Percentiles rank a stretch among this genome's conserved stretches.
Evolutionary conservation across 2,888 invertebrate genomes (phyloP).

Genomic region (Pinctada fucata): DNA sequence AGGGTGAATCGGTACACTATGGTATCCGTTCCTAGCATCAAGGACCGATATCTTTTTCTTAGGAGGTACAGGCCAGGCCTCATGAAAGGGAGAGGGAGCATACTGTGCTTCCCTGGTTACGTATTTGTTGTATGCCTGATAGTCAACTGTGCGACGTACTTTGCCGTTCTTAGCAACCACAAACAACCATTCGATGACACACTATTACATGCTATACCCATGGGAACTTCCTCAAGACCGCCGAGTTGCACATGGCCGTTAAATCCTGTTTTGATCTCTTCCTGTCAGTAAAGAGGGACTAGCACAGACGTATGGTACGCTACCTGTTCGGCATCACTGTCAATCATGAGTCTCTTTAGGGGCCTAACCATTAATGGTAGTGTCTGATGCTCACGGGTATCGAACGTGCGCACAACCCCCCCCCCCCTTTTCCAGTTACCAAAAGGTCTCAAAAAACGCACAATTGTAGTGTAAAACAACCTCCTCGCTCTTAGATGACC

Average conservation of each 20-base stretch:
- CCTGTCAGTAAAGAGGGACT: constrained; percentile 59
- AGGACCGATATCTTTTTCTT: constrained; percentile 43
- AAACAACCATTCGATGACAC: constrained; percentile 3
- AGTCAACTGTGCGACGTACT: not conserved
- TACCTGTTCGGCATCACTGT: constrained; percentile 51
- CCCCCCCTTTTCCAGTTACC: no score
- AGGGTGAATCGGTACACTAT: constrained; percentile 24
- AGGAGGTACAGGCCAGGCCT: constrained; percentile 50
- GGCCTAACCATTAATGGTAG: constrained; percentile 20
- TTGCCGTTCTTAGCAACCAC: not conserved
- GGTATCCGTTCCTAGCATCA: constrained; percentile 27
- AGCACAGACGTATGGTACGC: constrained; percentile 58
- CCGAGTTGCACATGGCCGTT: constrained; percentile 54
- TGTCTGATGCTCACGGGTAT: constrained; percentile 43
- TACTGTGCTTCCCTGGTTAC: constrained; percentile 54
- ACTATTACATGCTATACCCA: constrained; percentile 8
- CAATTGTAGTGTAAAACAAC: no score
- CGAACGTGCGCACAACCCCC: no score
- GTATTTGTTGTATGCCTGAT: constrained; percentile 26
- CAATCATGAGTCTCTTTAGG: constrained; percentile 50
- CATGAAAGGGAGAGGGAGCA: constrained; percentile 51
- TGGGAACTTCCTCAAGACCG: constrained; percentile 48
- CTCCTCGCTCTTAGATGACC: no score
- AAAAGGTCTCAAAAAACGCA: no score
- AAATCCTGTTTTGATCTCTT: constrained; percentile 55